Evolutionary conservation across 2,888 invertebrate species (phyloP).

Genomic region (Crepidodera aurea): DNA sequence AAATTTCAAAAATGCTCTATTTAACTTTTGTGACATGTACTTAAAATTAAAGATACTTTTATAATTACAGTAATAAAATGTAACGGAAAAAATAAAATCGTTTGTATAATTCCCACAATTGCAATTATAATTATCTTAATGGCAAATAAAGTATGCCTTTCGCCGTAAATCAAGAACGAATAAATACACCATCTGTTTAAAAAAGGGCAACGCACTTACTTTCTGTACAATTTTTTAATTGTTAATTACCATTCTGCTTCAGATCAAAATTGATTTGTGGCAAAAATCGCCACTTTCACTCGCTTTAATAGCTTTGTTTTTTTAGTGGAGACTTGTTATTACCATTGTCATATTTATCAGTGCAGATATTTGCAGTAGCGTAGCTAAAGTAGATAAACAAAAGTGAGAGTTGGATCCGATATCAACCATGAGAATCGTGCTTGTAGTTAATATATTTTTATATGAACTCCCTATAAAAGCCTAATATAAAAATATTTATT

Average conservation of each 20-base stretch:
- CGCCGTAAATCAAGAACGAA: neutral
- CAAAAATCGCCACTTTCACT: conserved; percentile 23
- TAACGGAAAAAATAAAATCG: conserved; percentile 10
- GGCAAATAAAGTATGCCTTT: conserved; percentile 6
- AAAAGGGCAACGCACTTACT: conserved; percentile 4
- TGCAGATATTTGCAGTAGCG: neutral
- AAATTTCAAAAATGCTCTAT: neutral
- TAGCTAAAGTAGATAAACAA: neutral
- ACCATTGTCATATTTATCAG: neutral
- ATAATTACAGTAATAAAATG: neutral
- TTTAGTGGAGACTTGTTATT: conserved; percentile 3
- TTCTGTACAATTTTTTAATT: neutral
- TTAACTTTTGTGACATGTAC: neutral
- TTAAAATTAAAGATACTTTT: neutral
- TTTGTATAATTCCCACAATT: neutral
- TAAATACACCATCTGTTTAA: conserved; percentile 10
- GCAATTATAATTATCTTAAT: conserved; percentile 1
- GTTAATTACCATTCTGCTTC: conserved; percentile 4
- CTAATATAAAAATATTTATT: too few species aligned
- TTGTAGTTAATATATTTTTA: too few species aligned
- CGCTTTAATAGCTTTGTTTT: conserved; percentile 9
- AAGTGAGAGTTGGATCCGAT: too few species aligned
- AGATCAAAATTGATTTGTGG: conserved; percentile 16
- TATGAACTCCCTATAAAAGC: too few species aligned
- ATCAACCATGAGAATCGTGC: too few species aligned